Conservation (phyloP, 2,797 vertebrate genomes). For the Esox masquinongy region DNA sequence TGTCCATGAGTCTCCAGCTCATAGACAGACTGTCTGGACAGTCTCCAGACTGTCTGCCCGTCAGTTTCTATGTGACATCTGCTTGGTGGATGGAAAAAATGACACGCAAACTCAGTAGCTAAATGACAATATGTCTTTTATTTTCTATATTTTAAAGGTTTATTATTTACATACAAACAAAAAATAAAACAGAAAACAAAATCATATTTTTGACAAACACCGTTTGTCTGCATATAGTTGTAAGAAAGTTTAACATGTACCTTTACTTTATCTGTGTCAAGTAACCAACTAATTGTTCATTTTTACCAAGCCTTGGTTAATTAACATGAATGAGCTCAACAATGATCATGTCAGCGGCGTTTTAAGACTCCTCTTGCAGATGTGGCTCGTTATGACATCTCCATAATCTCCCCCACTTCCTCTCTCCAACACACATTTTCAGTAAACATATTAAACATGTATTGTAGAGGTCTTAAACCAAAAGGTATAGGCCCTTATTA, state of each 20-base stretch:
- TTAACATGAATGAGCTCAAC: constrained; percentile 75
- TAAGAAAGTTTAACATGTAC: constrained; percentile 83
- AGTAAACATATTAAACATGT: constrained; percentile 74
- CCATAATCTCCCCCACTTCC: constrained; percentile 45
- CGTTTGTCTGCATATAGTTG: constrained; percentile 87
- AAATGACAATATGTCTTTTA: constrained; percentile 85
- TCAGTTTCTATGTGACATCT: not conserved
- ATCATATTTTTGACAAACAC: constrained; percentile 81
- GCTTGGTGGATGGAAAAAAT: constrained; percentile 44
- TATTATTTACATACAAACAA: constrained; percentile 85
- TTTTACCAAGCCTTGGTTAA: constrained; percentile 68
- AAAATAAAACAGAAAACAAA: constrained; percentile 71
- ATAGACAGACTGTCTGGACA: no score
- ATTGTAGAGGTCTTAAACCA: constrained; percentile 57
- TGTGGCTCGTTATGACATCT: constrained; percentile 42
- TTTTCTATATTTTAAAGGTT: constrained; percentile 87
- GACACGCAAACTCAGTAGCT: constrained; percentile 52
- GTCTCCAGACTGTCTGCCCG: not conserved
- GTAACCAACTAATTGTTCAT: constrained; percentile 69
- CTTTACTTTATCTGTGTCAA: constrained; percentile 76
- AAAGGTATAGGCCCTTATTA: constrained; percentile 31
- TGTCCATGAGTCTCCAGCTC: not conserved
- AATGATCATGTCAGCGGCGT: constrained; percentile 64
- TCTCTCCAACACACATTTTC: constrained; percentile 43
- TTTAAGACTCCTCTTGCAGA: constrained; percentile 39